phyloP scores from a whole-genome alignment of 1,140 invertebrate species.

The Drosophila pallidifrons region DNA sequence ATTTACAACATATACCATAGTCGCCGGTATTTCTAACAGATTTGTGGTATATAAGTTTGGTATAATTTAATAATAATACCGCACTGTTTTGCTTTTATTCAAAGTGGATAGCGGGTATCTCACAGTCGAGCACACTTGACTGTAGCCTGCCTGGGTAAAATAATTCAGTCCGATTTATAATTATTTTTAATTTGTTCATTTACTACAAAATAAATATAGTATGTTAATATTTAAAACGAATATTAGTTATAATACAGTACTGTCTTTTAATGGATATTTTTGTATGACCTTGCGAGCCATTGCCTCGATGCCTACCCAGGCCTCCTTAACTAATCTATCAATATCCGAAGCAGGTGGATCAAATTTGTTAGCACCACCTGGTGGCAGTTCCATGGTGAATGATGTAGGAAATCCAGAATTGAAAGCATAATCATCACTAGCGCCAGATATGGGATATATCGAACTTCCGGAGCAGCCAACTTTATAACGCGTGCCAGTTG shows the following conservation, averaged over 20 bases:
- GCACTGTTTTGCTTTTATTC: too few species aligned
- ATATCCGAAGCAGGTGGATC: constrained; percentile 89
- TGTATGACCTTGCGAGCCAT: constrained; percentile 65
- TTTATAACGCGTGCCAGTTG: constrained; percentile 86
- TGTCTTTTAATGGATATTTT: constrained; percentile 59
- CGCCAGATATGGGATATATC: constrained; percentile 86
- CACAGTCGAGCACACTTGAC: too few species aligned
- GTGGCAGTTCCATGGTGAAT: constrained; percentile 89
- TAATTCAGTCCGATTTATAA: neutral
- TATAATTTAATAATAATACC: too few species aligned
- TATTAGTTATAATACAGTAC: neutral
- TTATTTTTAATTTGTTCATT: too few species aligned
- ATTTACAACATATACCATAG: too few species aligned
- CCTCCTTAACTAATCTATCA: constrained; percentile 87
- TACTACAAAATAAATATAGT: too few species aligned
- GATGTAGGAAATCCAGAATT: constrained; percentile 87
- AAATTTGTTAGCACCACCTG: constrained; percentile 87
- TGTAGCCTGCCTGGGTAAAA: neutral
- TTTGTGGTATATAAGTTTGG: too few species aligned
- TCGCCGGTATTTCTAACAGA: too few species aligned
- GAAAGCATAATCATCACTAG: constrained; percentile 89
- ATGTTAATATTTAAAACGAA: too few species aligned
- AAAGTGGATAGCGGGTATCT: too few species aligned
- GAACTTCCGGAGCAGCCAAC: constrained; percentile 88
- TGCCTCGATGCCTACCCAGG: constrained; percentile 87